phyloP scores from a whole-genome alignment of 1,140 invertebrate genomes.

The Tribolium madens region DNA sequence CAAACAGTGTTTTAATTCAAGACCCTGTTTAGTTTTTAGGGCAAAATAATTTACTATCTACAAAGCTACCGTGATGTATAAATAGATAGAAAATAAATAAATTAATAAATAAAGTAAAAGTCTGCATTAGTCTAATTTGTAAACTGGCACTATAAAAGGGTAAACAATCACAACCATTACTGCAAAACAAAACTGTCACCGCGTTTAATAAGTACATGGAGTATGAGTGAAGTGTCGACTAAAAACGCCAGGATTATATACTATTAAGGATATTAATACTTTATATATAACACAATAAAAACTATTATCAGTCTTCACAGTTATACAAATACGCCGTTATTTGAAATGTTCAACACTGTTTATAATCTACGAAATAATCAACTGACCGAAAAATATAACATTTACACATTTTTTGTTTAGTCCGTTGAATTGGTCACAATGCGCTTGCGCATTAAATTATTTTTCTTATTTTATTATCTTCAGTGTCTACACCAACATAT shows the following conservation, averaged over 20 bases:
- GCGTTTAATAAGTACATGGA: conserved; percentile 44
- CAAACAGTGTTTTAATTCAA: background rate
- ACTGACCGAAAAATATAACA: conserved; percentile 65
- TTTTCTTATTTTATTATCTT: conserved; percentile 50
- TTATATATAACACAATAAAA: conserved; percentile 64
- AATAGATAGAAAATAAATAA: conserved; percentile 18
- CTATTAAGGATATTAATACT: conserved; percentile 57
- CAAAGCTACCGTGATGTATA: background rate
- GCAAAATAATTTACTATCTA: background rate
- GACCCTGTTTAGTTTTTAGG: conserved; percentile 3
- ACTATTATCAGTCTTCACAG: conserved; percentile 64
- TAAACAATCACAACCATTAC: conserved; percentile 52
- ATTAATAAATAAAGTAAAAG: background rate
- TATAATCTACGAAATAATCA: conserved; percentile 62
- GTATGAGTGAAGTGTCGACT: conserved; percentile 39
- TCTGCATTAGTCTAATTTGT: background rate
- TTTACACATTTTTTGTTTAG: conserved; percentile 60
- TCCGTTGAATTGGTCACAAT: conserved; percentile 61
- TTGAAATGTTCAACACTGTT: conserved; percentile 62
- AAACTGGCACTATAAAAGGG: conserved; percentile 48
- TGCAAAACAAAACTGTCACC: conserved; percentile 40
- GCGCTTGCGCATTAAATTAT: conserved; percentile 52
- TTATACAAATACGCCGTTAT: conserved; percentile 63
- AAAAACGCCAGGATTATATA: conserved; percentile 53
- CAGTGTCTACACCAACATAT: conserved; percentile 58